Base-by-base conservation (phyloP, 2,888 invertebrate species). In the Horisme vitalbata region DNA sequence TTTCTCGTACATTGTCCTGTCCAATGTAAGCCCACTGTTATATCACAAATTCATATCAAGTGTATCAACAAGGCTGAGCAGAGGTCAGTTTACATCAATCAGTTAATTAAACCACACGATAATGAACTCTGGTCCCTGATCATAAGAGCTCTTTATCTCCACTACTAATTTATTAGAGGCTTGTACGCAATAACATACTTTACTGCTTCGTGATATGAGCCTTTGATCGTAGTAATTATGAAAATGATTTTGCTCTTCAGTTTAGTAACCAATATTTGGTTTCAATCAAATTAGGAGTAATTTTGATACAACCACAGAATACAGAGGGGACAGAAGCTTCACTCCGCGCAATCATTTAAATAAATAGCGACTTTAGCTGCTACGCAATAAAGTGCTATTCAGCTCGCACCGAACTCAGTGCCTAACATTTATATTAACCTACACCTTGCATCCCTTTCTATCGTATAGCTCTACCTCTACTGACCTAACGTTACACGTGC, bases 1-100 rank as follows among this genome's bases (percentile, higher is more conserved):
- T 11, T 11, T 26, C 9, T 26, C 11, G 11, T 26, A 6, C 31
- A 26, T 30, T 30, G 28, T 20, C 14, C 23, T 10, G 14, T n/a
- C 0, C 27, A 26, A 44, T 45, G 12, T 49, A 49, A 39, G 39
- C 35, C 3, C 2, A 18, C 35, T 30, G 23, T 44, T 41, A 44
- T 24, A 27, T 32, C 32, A 36, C 34, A 41, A 27, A 45, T 41
- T 52, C 35, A 34, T 32, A 37, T 38, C 43, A 45, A 45, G 50
- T 37, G 46, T 58, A 57, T 58, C 54, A 53, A 55, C 57, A 49
- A 57, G 55, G 54, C 52, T 57, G 49, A 20, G 38, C 45, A 52
- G 38, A 55, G 58, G 58, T 55, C 58, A 54, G 24, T 38, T 48
- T 41, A 36, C 37, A 39, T 43, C 41, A 37, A 38, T 38, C 15